Evolutionary conservation across 2,888 invertebrate species (phyloP), one percentile per base, ranked within the genome.

Genomic region (Vannuccia rotundouncinata): DNA sequence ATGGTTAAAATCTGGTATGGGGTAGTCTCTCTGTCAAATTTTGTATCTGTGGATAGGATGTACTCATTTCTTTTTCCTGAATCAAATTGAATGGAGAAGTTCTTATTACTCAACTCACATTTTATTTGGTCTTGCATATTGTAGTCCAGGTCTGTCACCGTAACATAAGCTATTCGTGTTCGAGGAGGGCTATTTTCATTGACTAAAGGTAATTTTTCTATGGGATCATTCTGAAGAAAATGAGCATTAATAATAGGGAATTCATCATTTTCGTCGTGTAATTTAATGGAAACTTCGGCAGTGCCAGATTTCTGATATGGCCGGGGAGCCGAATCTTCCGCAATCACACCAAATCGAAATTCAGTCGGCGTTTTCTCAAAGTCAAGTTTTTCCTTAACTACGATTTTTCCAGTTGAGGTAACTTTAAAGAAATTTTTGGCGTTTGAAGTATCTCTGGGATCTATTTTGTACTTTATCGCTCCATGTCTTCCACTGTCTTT

Each of bases 261-360:
- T 28, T 78, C 78, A 45, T 78, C 78, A 25, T 78, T 78, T 78
- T 78, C 78, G 29, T 78, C 78, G 17, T 5, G 29, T 28, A 78
- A 27, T 2, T n/a, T 59, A 1, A 78, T 60, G 5, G 29, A 27
- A 1, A 78, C 78, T 60, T 78, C 78, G 28, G 60, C 59, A 60
- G 25, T 60, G 17, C 78, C 45, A 28, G 28, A 28, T 59, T 78
- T 78, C 29, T 60, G 66, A 60, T 78, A 78, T 78, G 59, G 28
- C 28, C 29, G 28, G 10, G 78, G 78, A n/a, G 78, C 78, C 28
- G 27, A 59, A 60, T 78, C 78, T 13, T 60, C 29, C 1, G 78
- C 78, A 28, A 78, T 60, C 5, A 78, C 78, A 1, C 28, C 28
- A 78, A 78, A 78, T 60, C 60, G 30, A 59, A 78, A 78, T 60